Percentiles rank a stretch among this genome's conserved stretches.
Evolutionary conservation across 2,797 vertebrate species (phyloP).

Genomic region (Morelia viridis): DNA sequence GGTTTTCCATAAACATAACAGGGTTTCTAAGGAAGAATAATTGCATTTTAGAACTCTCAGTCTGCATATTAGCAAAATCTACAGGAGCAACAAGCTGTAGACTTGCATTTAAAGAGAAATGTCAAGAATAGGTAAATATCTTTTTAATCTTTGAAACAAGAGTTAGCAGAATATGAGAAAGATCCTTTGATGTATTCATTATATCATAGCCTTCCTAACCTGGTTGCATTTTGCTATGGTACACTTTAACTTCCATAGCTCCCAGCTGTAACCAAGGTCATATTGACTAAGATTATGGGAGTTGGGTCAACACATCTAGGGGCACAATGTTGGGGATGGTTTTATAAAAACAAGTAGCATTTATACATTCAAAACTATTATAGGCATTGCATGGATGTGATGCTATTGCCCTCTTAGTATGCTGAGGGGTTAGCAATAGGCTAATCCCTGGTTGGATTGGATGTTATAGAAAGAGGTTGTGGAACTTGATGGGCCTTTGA

Average conservation of each 20-base stretch:
- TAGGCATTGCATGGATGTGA: not conserved
- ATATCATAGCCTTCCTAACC: not conserved
- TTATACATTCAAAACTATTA: not conserved
- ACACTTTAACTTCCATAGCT: not conserved
- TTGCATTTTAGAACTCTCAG: not conserved
- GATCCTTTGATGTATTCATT: not conserved
- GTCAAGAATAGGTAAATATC: not conserved
- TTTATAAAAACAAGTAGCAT: not conserved
- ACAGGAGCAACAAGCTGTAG: not conserved
- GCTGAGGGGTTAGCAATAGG: not conserved
- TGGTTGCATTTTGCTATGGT: not conserved
- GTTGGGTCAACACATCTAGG: too few species aligned
- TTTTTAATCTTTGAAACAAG: not conserved
- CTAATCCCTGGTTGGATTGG: not conserved
- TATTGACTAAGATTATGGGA: too few species aligned
- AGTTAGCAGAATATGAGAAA: not conserved
- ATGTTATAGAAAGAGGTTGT: not conserved
- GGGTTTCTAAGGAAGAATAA: not conserved
- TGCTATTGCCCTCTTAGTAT: not conserved
- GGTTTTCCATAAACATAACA: not conserved
- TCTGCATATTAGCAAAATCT: not conserved
- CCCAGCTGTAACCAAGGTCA: too few species aligned
- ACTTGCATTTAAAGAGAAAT: not conserved
- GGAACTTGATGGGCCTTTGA: not conserved
- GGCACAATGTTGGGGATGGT: too few species aligned